Evolutionary conservation across 2,113 vertebrate genomes (phyloP).

Genomic region (Upupa epops): DNA sequence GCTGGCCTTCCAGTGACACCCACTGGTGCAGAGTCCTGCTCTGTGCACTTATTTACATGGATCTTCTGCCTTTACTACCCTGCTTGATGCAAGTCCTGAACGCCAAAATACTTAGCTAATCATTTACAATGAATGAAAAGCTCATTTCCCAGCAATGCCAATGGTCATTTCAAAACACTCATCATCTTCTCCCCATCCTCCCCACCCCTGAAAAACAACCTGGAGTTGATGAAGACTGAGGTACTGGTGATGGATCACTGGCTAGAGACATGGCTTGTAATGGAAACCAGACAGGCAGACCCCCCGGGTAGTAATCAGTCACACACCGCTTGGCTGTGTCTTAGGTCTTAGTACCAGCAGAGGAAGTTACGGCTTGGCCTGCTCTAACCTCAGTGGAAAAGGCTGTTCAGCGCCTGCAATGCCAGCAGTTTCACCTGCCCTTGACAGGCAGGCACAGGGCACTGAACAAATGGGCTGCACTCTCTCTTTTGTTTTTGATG

Average conservation of each 20-base stretch:
- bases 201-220: not conserved
- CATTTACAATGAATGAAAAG: not conserved
- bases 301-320: not conserved
- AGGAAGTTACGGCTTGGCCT: not conserved
- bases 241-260: too few species aligned
- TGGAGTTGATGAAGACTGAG: not conserved
- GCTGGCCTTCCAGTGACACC: not conserved
- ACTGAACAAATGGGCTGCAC: not conserved
- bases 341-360: not conserved
- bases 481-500: accelerated
- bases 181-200: not conserved
- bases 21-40: not conserved
- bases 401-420: not conserved
- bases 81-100: not conserved
- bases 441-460: not conserved
- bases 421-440: not conserved
- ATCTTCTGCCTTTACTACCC: not conserved
- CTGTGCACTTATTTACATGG: accelerated
- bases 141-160: not conserved
- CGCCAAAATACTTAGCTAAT: not conserved
- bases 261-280: too few species aligned
- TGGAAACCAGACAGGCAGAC: accelerated
- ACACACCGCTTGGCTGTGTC: accelerated
- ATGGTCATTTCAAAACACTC: not conserved
- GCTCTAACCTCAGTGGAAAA: too few species aligned